Evolutionary conservation across 2,113 vertebrate genomes (phyloP).

Genomic region (Neolamprologus tretocephalus): DNA sequence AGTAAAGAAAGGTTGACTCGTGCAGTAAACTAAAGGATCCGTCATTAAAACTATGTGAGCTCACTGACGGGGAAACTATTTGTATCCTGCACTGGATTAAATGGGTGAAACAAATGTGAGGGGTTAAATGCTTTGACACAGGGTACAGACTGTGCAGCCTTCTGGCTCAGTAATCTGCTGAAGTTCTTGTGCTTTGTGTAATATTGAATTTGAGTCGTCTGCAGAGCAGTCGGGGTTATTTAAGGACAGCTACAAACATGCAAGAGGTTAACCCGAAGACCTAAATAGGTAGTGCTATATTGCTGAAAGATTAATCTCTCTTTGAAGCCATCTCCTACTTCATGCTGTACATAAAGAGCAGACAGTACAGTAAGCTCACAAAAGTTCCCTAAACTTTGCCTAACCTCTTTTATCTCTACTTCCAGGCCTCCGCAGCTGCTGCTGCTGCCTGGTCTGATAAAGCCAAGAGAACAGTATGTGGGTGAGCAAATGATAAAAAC

Average conservation of each 20-base stretch:
- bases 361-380: background rate
- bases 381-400: conserved; percentile 15
- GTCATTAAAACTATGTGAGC: background rate
- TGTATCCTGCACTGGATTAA: background rate
- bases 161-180: conserved; percentile 39
- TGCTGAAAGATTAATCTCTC: background rate
- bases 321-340: background rate
- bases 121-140: conserved; percentile 35
- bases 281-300: background rate
- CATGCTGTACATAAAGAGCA: background rate
- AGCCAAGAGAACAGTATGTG: conserved; percentile 18
- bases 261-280: background rate
- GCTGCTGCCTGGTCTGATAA: conserved; percentile 41
- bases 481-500: conserved; percentile 1
- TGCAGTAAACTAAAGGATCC: background rate
- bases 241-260: background rate
- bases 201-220: background rate
- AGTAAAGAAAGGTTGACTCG: background rate
- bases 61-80: background rate
- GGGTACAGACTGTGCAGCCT: background rate
- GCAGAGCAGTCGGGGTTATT: conserved; percentile 12
- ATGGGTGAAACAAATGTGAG: background rate
- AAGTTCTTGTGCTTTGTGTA: background rate
- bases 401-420: conserved; percentile 28
- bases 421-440: background rate